Percentiles rank a stretch among this genome's conserved stretches.
Evolutionary conservation across 2,113 vertebrate genomes (phyloP).

Genomic region (Speoplatyrhinus poulsoni): DNA sequence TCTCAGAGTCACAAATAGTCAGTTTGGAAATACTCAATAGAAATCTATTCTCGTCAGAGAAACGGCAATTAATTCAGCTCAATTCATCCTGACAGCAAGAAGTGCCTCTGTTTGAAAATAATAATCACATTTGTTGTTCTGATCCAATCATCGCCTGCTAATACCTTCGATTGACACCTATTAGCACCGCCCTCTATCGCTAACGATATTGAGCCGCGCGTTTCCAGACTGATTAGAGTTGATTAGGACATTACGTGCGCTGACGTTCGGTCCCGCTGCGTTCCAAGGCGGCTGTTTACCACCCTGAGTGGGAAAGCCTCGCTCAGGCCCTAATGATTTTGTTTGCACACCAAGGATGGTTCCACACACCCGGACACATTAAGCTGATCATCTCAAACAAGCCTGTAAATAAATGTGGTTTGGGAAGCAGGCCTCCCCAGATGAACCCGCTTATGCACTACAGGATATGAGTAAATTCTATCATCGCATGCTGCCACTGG

Average conservation of each 20-base stretch:
- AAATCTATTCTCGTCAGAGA: too few relatives aligned
- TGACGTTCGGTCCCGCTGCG: conserved; percentile 74
- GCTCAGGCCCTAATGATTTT: conserved; percentile 72
- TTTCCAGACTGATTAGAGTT: conserved; percentile 31
- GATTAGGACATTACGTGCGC: conserved; percentile 67
- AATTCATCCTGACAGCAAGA: too few relatives aligned
- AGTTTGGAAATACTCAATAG: too few relatives aligned
- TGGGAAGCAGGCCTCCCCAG: conserved; percentile 9
- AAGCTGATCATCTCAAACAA: conserved; percentile 46
- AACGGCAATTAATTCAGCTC: too few relatives aligned
- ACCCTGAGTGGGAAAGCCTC: conserved; percentile 73
- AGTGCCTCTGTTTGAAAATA: too few relatives aligned
- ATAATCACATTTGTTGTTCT: too few relatives aligned
- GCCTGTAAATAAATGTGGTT: conserved; percentile 50
- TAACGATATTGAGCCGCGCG: too few relatives aligned
- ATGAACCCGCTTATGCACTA: conserved; percentile 35
- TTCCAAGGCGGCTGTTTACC: conserved; percentile 70
- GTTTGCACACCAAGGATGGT: conserved; percentile 68
- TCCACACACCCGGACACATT: conserved; percentile 62
- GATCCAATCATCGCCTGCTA: too few relatives aligned
- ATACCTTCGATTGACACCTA: too few relatives aligned
- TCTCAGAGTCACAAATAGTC: too few relatives aligned
- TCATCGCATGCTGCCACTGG: conserved; percentile 1
- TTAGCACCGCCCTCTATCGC: too few relatives aligned
- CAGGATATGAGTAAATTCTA: conserved; percentile 8